Evolutionary conservation across 1,140 invertebrate genomes (phyloP).

Genomic region (Colletes gigas): DNA sequence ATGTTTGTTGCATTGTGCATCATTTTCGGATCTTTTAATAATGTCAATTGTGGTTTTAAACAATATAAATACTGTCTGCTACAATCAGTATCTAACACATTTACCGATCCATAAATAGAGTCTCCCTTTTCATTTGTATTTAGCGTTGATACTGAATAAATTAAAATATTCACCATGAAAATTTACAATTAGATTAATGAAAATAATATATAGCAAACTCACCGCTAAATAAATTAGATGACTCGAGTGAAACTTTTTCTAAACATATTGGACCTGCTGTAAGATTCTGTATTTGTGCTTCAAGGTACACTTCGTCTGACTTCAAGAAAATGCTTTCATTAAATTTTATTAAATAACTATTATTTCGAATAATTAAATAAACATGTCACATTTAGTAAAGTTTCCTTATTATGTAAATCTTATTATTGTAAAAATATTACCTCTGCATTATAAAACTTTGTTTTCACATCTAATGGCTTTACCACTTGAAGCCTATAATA

Average conservation of each 20-base stretch:
- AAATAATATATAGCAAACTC: slow-evolving; percentile 41
- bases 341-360: not conserved
- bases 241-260: slow-evolving; percentile 95
- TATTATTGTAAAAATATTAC: slow-evolving; percentile 74
- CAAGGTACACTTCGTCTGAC: slow-evolving; percentile 97
- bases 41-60: slow-evolving; percentile 89
- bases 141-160: slow-evolving; percentile 83
- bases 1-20: slow-evolving; percentile 93
- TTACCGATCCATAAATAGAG: slow-evolving; percentile 92
- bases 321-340: slow-evolving; percentile 65
- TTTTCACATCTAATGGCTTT: slow-evolving; percentile 98
- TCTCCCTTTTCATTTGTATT: slow-evolving; percentile 84
- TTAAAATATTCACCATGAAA: not conserved
- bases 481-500: slow-evolving; percentile 99
- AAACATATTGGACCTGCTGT: slow-evolving; percentile 94
- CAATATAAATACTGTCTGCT: slow-evolving; percentile 97
- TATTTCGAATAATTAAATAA: slow-evolving; percentile 11
- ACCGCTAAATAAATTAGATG: slow-evolving; percentile 92
- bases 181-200: not conserved
- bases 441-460: slow-evolving; percentile 98
- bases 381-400: slow-evolving; percentile 9
- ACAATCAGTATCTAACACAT: slow-evolving; percentile 89
- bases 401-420: not conserved
- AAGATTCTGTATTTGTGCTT: slow-evolving; percentile 98
- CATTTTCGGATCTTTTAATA: slow-evolving; percentile 87